Evolutionary conservation across 1,140 invertebrate genomes (phyloP).

Genomic region (Sitophilus oryzae): DNA sequence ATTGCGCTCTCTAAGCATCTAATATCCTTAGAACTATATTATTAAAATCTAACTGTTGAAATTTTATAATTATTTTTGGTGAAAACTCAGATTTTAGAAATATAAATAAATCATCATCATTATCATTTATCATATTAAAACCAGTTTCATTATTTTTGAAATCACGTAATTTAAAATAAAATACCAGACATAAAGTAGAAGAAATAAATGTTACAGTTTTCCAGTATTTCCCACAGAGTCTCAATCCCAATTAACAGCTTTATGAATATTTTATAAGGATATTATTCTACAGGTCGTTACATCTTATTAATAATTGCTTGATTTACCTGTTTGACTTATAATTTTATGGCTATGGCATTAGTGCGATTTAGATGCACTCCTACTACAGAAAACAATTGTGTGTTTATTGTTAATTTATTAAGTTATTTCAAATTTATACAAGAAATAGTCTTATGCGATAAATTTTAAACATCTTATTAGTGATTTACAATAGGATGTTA

Average conservation of each 20-base stretch:
- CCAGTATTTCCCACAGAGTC: background rate
- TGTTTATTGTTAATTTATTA: background rate
- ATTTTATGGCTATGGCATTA: background rate
- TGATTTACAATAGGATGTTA: no score
- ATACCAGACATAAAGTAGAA: no score
- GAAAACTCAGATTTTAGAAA: no score
- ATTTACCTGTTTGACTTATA: background rate
- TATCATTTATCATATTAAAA: no score
- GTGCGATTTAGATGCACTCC: background rate
- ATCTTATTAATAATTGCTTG: background rate
- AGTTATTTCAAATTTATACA: background rate
- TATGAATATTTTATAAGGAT: background rate
- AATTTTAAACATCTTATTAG: background rate
- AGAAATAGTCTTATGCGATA: background rate
- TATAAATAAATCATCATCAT: no score
- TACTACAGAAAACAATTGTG: background rate
- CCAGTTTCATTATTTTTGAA: no score
- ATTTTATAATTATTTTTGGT: no score
- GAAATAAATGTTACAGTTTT: no score
- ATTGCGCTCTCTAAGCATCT: no score
- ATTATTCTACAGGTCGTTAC: background rate
- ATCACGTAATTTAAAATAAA: no score
- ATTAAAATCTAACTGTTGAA: no score
- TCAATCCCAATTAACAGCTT: background rate
- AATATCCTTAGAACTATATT: no score